Base-by-base conservation (phyloP, 2,888 invertebrate genomes). In the Drosophila mimetica region DNA sequence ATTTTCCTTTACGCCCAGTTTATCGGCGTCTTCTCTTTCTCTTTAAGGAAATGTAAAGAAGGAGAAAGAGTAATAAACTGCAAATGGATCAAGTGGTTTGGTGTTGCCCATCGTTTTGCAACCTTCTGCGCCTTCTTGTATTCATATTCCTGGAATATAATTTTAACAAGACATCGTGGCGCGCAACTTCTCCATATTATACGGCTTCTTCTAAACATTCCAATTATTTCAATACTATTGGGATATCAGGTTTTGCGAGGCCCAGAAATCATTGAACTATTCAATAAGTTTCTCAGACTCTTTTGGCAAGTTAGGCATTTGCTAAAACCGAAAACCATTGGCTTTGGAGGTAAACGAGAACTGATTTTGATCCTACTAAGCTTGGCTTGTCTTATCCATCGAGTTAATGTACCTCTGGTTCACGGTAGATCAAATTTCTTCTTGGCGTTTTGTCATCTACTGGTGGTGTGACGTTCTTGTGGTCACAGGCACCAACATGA, bases 291-390 rank as follows among this genome's bases (percentile, higher is more conserved):
- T n/a, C 18, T 60, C 2, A 9, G 4, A 1, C 4, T 60, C 2
- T 50, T 14, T 9, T 1, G 30, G 11, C 37, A 28, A 13, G 14
- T 50, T 1, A 16, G n/a, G 5, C 9, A 25, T 1, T 13, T 34
- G 11, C 7, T 36, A 7, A 7, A 11, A 1, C 11, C 28, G 16
- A 28, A 16, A 16, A 28, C 8, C 4, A 11, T 9, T 39, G 57
- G 57, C 1, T 50, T 57, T 14, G 57, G 57, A 8, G 37, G 28
- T 6, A 11, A 20, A 28, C 22, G 50, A 30, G 57, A 57, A 11
- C 18, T 57, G 28, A 9, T 28, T 0, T 50, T 50, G 14, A 37
- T 57, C 6, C 5, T 50, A 4, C 11, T 57, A 4, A 18, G 6
- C 4, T 37, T 28, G 11, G 2, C 2, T 4, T 50, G 37, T 28